Conservation (phyloP, 2,113 vertebrate species). For the Pterocles gutturalis region DNA sequence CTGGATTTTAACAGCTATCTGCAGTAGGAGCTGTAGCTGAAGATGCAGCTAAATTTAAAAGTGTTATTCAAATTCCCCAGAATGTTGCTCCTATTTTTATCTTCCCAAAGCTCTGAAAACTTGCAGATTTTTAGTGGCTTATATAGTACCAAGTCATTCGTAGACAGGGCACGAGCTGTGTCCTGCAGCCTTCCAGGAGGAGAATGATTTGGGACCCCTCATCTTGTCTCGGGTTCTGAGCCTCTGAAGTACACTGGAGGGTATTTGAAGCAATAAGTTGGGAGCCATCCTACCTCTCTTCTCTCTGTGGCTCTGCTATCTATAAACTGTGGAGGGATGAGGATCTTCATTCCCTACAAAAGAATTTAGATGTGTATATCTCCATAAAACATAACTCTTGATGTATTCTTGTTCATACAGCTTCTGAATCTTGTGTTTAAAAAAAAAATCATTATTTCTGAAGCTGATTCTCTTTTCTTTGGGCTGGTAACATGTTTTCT, state of each 20-base stretch:
- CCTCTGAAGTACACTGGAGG: background rate
- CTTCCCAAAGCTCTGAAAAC: background rate
- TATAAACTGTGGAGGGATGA: background rate
- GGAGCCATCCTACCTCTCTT: background rate
- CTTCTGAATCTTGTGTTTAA: background rate
- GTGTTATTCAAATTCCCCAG: constrained; percentile 41
- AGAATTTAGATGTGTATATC: no score
- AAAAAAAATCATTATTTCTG: background rate
- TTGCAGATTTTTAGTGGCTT: constrained; percentile 36
- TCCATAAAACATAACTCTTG: background rate
- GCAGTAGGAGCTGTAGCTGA: constrained; percentile 45
- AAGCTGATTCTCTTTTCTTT: background rate
- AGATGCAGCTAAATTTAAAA: constrained; percentile 70
- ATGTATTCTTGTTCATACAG: background rate
- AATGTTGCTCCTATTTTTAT: constrained; percentile 31
- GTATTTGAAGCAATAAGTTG: background rate
- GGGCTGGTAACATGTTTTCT: background rate
- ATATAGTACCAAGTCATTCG: background rate
- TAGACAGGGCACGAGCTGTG: background rate
- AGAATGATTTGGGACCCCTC: background rate
- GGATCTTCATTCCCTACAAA: background rate
- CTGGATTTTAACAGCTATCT: constrained; percentile 70
- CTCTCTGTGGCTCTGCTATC: background rate
- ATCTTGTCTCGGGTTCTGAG: background rate
- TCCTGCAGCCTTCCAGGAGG: constrained; percentile 12